Evolutionary conservation across 2,113 vertebrate species (phyloP), one percentile per base, ranked within the genome.

Genomic region (Cnemophilus loriae): DNA sequence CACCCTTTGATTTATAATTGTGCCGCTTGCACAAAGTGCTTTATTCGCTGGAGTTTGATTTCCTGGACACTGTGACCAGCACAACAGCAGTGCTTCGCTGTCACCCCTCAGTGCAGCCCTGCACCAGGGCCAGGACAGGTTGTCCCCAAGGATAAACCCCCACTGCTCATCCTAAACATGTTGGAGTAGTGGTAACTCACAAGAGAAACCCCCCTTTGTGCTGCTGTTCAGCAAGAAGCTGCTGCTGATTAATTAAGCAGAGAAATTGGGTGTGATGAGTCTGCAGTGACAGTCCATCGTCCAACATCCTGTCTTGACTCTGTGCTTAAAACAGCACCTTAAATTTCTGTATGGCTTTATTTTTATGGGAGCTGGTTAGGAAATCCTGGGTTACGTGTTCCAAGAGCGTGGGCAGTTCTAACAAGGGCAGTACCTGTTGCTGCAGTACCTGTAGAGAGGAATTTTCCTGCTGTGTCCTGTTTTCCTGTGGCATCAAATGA

Each of bases 101-200:
- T 79, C 30, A 46, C 27, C 11, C 16, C 8, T 44, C 57, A 7
- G 26, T 12, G 75, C 61, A 71, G 3, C 11, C 2, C 33, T 33
- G 32, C 59, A 53, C 50, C 46, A 20, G 37, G 79, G 46, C 11
- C 39, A 49, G 55, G 37, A 5, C 28, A 70, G 39, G 35, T 46
- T 91, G 67, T 77, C 70, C 79, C 65, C 32, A 22, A 53, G 28
- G 32, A 47, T 59, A 37, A 57, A 35, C 21, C 13, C n/a, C 10
- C 41, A 70, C n/a, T 61, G 28, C 61, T 85, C 30, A 3, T 76
- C 68, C 82, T 23, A 0, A 35, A 19, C 0, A 0, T 30, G 26
- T 16, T 64, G 21, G 33, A 47, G 32, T 20, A 19, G 47, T 3
- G 1, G 1, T 23, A 79, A 41, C 28, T 75, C 57, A 61, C 15